These are phyloP conservation scores for Theonella swinhoei DNA, from an alignment of 37 sponge, comb jelly and placozoan genomes.

Conservation along the genomic window DNA sequence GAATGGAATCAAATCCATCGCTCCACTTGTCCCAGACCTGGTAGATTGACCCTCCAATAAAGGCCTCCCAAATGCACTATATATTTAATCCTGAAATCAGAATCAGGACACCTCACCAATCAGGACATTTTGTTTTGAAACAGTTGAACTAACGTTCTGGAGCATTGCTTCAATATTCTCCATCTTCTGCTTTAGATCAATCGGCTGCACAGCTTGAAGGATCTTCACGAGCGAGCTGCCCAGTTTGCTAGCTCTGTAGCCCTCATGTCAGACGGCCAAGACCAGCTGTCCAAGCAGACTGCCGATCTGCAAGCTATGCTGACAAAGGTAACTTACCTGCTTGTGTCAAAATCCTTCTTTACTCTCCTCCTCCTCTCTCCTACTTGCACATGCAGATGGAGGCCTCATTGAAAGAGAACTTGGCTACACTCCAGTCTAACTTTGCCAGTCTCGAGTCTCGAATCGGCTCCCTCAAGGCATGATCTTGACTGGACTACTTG, in stretches of 20 bases:
- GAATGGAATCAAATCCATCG: background rate
- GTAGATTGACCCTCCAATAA: constrained; percentile 1
- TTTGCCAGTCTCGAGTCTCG: constrained; percentile 43
- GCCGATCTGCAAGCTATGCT: constrained; percentile 24
- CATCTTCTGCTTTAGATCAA: background rate
- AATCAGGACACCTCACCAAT: no score
- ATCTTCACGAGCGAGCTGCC: constrained; percentile 50
- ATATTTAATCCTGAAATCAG: no score
- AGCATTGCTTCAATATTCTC: background rate
- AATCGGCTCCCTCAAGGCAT: constrained; percentile 17
- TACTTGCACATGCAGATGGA: constrained; percentile 25
- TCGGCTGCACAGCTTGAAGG: constrained; percentile 62
- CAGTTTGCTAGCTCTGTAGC: constrained; percentile 63
- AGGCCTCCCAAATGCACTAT: background rate
- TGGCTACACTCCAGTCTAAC: constrained; percentile 42
- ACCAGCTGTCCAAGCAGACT: constrained; percentile 22
- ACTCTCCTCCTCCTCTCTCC: background rate
- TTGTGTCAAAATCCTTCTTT: background rate
- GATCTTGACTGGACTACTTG: background rate
- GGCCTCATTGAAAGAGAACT: constrained; percentile 38
- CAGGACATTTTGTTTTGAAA: no score
- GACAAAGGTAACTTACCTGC: constrained; percentile 21
- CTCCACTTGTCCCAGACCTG: constrained; percentile 63
- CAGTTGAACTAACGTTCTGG: no score
- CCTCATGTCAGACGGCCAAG: constrained; percentile 47